Base-by-base conservation (phyloP, 1,140 invertebrate species). In the Calliphora vicina region DNA sequence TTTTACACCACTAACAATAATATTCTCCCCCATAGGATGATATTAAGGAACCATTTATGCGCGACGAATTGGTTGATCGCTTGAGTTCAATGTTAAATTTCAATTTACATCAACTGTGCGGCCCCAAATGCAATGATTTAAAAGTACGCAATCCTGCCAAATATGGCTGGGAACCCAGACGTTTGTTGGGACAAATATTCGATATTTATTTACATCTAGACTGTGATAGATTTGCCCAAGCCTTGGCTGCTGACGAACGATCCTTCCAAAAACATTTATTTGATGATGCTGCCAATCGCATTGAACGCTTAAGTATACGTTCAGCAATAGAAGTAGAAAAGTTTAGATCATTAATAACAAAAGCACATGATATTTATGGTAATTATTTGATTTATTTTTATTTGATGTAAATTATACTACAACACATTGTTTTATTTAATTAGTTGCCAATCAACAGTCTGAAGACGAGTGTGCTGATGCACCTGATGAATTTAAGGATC, bases 41-140 rank as follows among this genome's bases (percentile, higher is more conserved):
- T 86, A 99, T 99, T 82, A 96, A 96, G 85, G 95, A 98, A 89
- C 98, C 98, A 23, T 99, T 99, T 90, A 92, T 99, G 83, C 93
- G 96, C 83, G 95, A 96, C 0, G 97, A 99, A 91, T 92, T 99
- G 72, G 97, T 97, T 20, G 96, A 97, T 87, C 93, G 98, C 67
- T 93, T 99, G 17, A 97, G 98, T 82, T 97, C 97, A 73, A 99
- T 99, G 98, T 92, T 99, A 78, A 99, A 99, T 91, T 99, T 98
- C 91, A 99, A 99, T 92, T 92, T 99, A 57, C 96, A 97, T 89
- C 97, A 99, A 90, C 92, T 99, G n/a, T 98, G 97, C 90, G 98
- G 98, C 3, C 95, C 97, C 35, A 99, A 99, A 91, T 99, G 97
- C 91, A 98, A 97, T 90, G 97, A 99, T 92, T 92, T 99, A 42